Base-by-base conservation (phyloP, 2,113 vertebrate species). In the Pleuronectes platessa region DNA sequence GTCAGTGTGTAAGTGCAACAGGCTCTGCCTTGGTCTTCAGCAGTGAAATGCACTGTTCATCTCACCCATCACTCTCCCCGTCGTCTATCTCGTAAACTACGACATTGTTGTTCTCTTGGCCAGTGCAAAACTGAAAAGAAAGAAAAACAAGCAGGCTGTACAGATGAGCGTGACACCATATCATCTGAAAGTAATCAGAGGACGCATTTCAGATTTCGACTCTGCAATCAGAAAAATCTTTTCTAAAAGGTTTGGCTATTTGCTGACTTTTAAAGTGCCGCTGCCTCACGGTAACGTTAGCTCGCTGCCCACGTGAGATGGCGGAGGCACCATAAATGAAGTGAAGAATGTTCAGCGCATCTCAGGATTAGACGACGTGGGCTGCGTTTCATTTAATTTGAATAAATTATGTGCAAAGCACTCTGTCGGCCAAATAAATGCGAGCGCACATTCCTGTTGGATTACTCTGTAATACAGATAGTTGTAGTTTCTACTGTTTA, bases 341-440 rank as follows among this genome's bases (percentile, higher is more conserved):
- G 5, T 8, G 61, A 64, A 21, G n/a, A 64, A 24, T 10, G 35
- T 20, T 65, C 45, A 18, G 23, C 5, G 17, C 26, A 12, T 6
- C 5, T 53, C 47, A 31, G 65, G 18, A 35, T 21, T n/a, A 21
- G 26, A 11, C 27, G 14, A 21, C 23, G 27, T 67, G 64, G 26
- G 47, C n/a, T 31, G 64, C 4, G 45, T 54, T 66, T 31, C 47
- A 35, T 54, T 35, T 21, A 2, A 54, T 31, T 67, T 31, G 26
- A 54, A 67, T 67, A 35, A 67, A 67, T 49, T 9, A 65, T 18
- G 45, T 65, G 42, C 40, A 47, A 20, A 21, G 21, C 9, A 37
- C n/a, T 9, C 21, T 10, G 21, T 15, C 1, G 40, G 40, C 49
- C 18, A 21, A 21, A 21, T 11, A 0, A 8, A 31, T 37, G n/a